These are phyloP conservation scores for Pectinophora gossypiella DNA, from an alignment of 1,140 invertebrate genomes.

Conservation along the genomic window DNA sequence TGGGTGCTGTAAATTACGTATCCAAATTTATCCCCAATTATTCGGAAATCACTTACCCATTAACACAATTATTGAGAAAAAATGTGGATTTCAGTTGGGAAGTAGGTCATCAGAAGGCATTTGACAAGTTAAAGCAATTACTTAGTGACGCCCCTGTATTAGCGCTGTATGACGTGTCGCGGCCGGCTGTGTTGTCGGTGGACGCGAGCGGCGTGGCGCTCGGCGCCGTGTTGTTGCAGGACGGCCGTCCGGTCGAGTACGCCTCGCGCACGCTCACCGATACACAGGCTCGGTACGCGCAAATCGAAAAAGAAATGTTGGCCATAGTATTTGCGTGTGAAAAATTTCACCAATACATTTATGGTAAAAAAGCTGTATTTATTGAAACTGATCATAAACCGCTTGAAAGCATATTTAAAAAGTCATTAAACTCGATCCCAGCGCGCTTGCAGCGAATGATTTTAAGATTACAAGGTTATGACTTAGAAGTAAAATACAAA, in stretches of 20 bases:
- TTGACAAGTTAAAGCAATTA: neutral
- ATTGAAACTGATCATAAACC: constrained; percentile 68
- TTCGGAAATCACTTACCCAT: constrained; percentile 21
- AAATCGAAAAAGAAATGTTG: constrained; percentile 48
- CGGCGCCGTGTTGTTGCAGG: constrained; percentile 29
- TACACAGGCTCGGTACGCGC: constrained; percentile 34
- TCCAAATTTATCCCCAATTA: constrained; percentile 37
- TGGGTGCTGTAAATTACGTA: constrained; percentile 45
- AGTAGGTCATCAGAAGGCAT: constrained; percentile 1
- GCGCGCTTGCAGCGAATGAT: constrained; percentile 31
- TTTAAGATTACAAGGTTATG: constrained; percentile 2
- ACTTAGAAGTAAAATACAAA: constrained; percentile 2
- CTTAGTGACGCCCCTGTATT: neutral
- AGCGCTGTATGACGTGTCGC: constrained; percentile 5
- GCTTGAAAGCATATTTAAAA: constrained; percentile 50
- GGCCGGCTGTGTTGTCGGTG: constrained; percentile 5
- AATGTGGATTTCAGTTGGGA: constrained; percentile 32
- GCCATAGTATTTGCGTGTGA: constrained; percentile 35
- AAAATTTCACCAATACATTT: constrained; percentile 24
- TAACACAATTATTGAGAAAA: constrained; percentile 35
- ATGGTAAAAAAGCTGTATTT: constrained; percentile 14
- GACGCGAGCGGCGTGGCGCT: constrained; percentile 8
- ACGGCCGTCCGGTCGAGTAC: constrained; percentile 29
- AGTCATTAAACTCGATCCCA: constrained; percentile 45
- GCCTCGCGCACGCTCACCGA: constrained; percentile 36